These are phyloP conservation scores for Acanthosepion pharaonis DNA, from an alignment of 2,888 invertebrate genomes.

Conservation along the genomic window DNA sequence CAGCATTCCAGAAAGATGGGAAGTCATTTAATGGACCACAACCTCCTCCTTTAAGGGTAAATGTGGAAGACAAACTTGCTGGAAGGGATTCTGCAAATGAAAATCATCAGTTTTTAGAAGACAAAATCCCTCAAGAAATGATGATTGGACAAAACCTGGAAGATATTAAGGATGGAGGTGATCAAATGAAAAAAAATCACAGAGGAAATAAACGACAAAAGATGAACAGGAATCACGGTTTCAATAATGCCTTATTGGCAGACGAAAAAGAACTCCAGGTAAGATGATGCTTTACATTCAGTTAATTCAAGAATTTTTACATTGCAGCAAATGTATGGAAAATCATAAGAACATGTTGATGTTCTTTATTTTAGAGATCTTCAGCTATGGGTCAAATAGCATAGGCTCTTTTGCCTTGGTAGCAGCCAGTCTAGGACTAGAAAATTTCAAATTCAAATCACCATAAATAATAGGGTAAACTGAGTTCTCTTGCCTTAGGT, in stretches of 20 bases:
- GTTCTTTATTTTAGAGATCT: too few species aligned
- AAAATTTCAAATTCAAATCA: too few species aligned
- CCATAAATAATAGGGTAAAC: too few species aligned
- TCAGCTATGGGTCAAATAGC: too few species aligned
- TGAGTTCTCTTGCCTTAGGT: too few species aligned
- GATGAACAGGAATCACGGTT: background rate
- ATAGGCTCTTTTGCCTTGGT: too few species aligned
- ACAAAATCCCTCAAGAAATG: background rate
- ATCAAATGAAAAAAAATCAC: background rate
- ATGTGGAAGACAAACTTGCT: background rate
- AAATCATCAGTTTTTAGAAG: background rate
- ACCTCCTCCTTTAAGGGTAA: background rate
- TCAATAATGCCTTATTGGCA: background rate
- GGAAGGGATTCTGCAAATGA: background rate
- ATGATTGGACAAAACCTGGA: background rate
- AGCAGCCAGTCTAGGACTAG: too few species aligned
- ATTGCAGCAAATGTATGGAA: too few species aligned
- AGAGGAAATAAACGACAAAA: background rate
- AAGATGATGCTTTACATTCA: background rate
- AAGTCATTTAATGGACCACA: background rate
- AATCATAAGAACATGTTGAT: too few species aligned
- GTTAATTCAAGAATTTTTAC: too few species aligned
- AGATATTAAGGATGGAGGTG: background rate
- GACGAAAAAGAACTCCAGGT: background rate
- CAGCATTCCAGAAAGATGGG: background rate